Conservation (phyloP, 2,113 vertebrate species). For the Cyprinodon tularosa region DNA sequence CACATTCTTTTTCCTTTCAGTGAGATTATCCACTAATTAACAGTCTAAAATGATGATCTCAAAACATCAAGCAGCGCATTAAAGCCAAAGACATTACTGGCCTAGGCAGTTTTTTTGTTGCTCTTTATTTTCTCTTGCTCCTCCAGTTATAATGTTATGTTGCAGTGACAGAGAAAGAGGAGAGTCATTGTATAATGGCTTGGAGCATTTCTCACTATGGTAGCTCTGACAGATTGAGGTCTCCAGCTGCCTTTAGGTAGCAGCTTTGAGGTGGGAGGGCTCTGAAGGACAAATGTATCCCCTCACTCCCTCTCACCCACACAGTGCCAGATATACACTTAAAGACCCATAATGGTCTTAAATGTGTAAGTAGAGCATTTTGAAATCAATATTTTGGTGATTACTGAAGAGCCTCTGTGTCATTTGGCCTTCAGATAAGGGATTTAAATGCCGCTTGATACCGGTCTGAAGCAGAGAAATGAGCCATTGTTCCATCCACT, state of each 20-base stretch:
- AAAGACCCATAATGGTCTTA: conserved; percentile 22
- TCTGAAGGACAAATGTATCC: conserved; percentile 61
- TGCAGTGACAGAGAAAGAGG: conserved; percentile 32
- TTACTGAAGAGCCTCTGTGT: conserved; percentile 43
- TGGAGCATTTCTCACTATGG: conserved; percentile 29
- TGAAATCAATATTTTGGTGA: conserved; percentile 35
- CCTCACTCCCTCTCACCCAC: conserved; percentile 11
- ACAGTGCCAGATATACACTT: conserved; percentile 6
- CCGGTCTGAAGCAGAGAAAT: conserved; percentile 9
- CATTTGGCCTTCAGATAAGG: conserved; percentile 44
- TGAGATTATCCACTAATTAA: background rate
- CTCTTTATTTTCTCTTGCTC: background rate
- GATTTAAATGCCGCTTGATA: conserved; percentile 6
- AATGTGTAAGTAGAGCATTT: conserved; percentile 29
- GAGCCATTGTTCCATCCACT: background rate
- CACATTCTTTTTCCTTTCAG: background rate
- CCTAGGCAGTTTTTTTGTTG: background rate
- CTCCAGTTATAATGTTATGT: conserved; percentile 28
- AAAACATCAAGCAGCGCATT: conserved; percentile 3
- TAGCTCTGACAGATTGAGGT: conserved; percentile 78
- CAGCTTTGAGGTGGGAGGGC: conserved; percentile 72
- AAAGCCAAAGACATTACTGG: conserved; percentile 9
- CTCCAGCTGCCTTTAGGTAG: conserved; percentile 68
- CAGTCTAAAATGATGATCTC: conserved; percentile 2
- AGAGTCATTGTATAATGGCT: conserved; percentile 45